Base-by-base conservation (phyloP, 2,888 invertebrate genomes). In the Caenorhabditis angaria region DNA sequence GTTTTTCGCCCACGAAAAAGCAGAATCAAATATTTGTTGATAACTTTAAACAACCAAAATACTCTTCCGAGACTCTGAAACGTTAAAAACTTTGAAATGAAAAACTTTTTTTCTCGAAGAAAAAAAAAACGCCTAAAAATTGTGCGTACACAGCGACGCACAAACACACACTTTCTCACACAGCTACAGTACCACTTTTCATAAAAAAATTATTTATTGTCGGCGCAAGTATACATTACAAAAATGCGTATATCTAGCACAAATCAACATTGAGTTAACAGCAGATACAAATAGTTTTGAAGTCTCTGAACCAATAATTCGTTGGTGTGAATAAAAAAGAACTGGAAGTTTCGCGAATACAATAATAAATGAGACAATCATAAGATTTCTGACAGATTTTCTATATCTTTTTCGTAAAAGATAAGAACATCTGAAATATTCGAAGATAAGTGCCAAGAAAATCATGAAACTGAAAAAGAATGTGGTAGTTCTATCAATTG, bases 61-160 rank as follows among this genome's bases (percentile, higher is more conserved):
- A 58, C 32, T 27, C 20, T 27, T 22, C 32, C 18, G 22, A 48
- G 48, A 48, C 4, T 12, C 20, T 2, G 35, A 32, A 22, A 57
- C 27, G 24, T 25, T 24, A 28, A 3, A 18, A 2, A 28, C 18
- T 28, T 28, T 24, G 18, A 41, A 41, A 41, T 41, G 41, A 41
- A 41, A 41, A 48, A 53, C 53, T 57, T 58, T 51, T 50, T 47
- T 61, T 51, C 18, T n/a, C n/a, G n/a, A n/a, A n/a, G n/a, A n/a
- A n/a, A n/a, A n/a, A n/a, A n/a, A n/a, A n/a, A n/a, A n/a, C n/a
- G 5, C 29, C 35, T 35, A 51, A n/a, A 1, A 14, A 3, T 8
- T 60, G 22, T 35, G 66, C 50, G 29, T 48, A 54, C 67, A 67
- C 62, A 0, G 12, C 22, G n/a, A 55, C 59, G 62, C 8, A 27